Percentiles rank a stretch among this genome's conserved stretches.
phyloP scores from a whole-genome alignment of 2,113 vertebrate genomes.

The Psilopsiagon aurifrons region DNA sequence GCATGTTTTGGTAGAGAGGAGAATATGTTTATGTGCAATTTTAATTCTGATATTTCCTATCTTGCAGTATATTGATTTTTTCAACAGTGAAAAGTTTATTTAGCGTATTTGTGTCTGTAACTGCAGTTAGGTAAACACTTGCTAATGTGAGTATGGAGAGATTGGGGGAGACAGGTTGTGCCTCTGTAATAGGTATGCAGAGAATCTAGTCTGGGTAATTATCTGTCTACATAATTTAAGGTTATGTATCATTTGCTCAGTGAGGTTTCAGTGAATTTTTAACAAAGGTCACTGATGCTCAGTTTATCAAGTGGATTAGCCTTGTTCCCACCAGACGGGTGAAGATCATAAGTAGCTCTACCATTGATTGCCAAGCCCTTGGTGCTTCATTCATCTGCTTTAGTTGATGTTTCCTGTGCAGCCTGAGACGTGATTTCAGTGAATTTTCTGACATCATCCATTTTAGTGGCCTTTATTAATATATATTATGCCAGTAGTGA shows the following conservation, averaged over 20 bases:
- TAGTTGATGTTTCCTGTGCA: not conserved
- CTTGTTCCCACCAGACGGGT: not conserved
- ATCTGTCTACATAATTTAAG: not conserved
- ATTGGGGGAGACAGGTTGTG: not conserved
- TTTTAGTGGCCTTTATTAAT: constrained; percentile 15
- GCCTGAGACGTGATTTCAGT: not conserved
- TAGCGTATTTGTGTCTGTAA: not conserved
- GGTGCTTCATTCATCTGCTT: not conserved
- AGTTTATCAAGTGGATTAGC: constrained; percentile 20
- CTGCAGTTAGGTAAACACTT: not conserved
- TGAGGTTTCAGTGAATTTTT: constrained; percentile 36
- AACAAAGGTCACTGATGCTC: not conserved
- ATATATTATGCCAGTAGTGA: not conserved
- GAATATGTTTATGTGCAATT: not conserved
- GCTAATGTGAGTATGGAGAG: not conserved
- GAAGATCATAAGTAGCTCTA: not conserved
- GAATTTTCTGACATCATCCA: not conserved
- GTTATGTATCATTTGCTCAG: not conserved
- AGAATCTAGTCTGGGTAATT: constrained; percentile 23
- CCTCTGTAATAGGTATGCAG: not conserved
- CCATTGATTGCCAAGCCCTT: not conserved
- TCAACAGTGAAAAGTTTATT: not conserved
- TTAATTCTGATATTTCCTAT: not conserved
- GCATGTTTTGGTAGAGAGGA: not conserved
- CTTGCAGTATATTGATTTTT: not conserved